Base-by-base conservation (phyloP, 2,888 invertebrate species). In the Harpalus rufipes region DNA sequence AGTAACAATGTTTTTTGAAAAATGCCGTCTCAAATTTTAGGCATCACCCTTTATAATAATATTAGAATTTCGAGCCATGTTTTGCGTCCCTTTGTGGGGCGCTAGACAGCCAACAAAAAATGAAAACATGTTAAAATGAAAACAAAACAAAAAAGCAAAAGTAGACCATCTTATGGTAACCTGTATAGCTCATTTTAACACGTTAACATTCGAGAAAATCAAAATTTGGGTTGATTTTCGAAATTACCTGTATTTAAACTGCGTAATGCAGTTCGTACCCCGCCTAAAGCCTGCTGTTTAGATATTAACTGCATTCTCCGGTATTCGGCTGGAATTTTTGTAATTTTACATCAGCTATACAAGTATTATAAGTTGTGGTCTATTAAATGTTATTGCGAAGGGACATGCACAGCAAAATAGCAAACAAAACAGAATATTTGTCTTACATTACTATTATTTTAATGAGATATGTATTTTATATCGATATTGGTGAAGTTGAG, bases 351-450 rank as follows among this genome's bases (percentile, higher is more conserved):
- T 44, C 39, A 74, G 82, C 82, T 83, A 83, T 83, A 83, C 83
- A 83, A 83, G 82, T 76, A 41, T 59, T 39, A 74, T 76, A 83
- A 83, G 83, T n/a, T 61, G 18, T 83, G 83, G 83, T 83, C 83
- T 74, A 44, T 59, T 51, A 25, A 18, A 63, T 63, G 18, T 63
- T 63, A 63, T 51, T 63, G 63, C 63, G 63, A 63, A 7, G 21
- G 25, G 6, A 10, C 44, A 74, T 51, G 74, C 74, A 74, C 7
- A 14, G 14, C 59, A 59, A 12, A 14, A 59, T 12, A 51, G 44
- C 32, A 32, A 32, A 32, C 32, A 32, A 32, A 32, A 3, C 32
- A 32, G 5, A 32, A 21, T 21, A 21, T 21, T 21, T 32, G 3
- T 32, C 32, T 32, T 32, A 32, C 32, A 32, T 32, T 5, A 1